Percentiles rank a stretch among this genome's conserved stretches.
phyloP scores from a whole-genome alignment of 2,888 invertebrate genomes.

The Leucania comma region DNA sequence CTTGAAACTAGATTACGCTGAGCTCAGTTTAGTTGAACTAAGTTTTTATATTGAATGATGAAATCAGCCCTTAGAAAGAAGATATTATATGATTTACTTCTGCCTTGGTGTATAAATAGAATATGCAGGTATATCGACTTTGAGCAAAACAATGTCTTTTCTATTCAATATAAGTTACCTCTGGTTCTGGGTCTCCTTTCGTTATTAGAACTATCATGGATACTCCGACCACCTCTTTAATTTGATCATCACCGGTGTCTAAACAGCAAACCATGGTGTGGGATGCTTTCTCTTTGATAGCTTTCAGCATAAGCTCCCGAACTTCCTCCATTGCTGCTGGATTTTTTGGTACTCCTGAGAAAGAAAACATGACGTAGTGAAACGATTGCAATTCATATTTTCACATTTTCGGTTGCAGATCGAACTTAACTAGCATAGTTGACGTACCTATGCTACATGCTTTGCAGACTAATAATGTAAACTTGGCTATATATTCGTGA shows the following conservation, averaged over 20 bases:
- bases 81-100: neutral
- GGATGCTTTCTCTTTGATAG: slow-evolving; percentile 18
- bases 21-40: too few species aligned
- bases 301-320: slow-evolving; percentile 31
- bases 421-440: too few species aligned
- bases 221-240: slow-evolving; percentile 21
- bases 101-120: too few species aligned
- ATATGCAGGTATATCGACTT: neutral
- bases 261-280: slow-evolving; percentile 36
- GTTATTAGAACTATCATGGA: slow-evolving; percentile 27
- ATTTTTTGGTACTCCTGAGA: slow-evolving; percentile 30
- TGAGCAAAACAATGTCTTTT: neutral
- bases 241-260: slow-evolving; percentile 25
- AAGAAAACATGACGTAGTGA: too few species aligned
- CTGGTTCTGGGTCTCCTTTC: slow-evolving; percentile 31
- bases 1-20: too few species aligned
- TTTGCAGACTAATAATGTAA: too few species aligned
- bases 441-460: too few species aligned
- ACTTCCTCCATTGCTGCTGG: slow-evolving; percentile 36
- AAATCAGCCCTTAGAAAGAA: too few species aligned
- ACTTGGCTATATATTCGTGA: too few species aligned
- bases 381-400: too few species aligned
- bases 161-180: slow-evolving; percentile 13
- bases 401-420: too few species aligned
- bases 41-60: too few species aligned